These are phyloP conservation scores for Centropristis striata DNA, from an alignment of 2,113 vertebrate species.

Conservation along the genomic window DNA sequence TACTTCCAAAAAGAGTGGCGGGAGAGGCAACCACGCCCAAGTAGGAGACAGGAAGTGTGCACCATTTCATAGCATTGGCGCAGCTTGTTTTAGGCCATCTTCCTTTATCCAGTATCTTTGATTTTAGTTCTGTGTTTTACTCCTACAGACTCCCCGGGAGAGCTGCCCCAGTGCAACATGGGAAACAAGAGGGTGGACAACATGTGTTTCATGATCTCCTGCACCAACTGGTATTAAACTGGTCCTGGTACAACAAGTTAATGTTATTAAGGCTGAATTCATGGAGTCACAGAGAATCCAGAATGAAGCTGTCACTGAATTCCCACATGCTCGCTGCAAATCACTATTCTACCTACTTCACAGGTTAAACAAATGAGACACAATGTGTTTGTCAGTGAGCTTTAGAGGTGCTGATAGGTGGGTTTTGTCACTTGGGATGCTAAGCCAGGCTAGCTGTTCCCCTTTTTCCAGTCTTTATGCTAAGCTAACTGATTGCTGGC, in stretches of 20 bases:
- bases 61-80: too few relatives aligned
- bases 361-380: not conserved
- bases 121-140: not conserved
- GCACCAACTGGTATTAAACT: conserved; percentile 29
- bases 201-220: conserved; percentile 34
- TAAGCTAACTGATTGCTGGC: not conserved
- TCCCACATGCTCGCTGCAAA: not conserved
- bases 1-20: too few relatives aligned
- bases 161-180: conserved; percentile 28
- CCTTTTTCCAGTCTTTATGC: not conserved
- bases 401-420: not conserved
- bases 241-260: not conserved
- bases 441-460: not conserved
- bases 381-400: not conserved
- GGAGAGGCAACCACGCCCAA: too few relatives aligned
- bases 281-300: not conserved
- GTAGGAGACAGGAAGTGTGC: too few relatives aligned
- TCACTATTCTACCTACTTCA: not conserved
- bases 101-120: too few relatives aligned
- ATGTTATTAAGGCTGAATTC: not conserved
- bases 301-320: too few relatives aligned
- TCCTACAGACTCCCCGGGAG: not conserved
- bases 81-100: too few relatives aligned
- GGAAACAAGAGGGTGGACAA: conserved; percentile 32
- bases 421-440: not conserved